Evolutionary conservation across 2,797 vertebrate genomes (phyloP), one percentile per base, ranked within the genome.

Genomic region (Sus cebifrons): DNA sequence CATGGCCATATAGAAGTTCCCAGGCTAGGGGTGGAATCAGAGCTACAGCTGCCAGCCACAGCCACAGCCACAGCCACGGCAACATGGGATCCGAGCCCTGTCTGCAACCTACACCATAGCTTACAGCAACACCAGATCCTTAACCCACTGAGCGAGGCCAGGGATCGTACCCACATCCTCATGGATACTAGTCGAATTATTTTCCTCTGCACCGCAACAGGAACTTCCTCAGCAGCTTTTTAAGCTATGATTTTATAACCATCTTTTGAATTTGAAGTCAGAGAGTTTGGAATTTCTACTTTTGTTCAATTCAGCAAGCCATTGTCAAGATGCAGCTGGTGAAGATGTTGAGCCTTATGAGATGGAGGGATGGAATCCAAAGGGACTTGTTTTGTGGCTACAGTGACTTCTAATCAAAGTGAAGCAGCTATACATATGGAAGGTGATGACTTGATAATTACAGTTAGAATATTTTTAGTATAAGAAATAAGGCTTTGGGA

Each of bases 251-350:
- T 60, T 92, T 94, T 85, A 89, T 73, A 67, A 83, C 79, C 11
- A 7, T 95, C 85, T 86, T 81, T 73, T 65, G 62, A 40, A 56
- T 32, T 36, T n/a, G 73, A 85, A 78, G 75, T 68, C 64, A n/a
- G 18, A 74, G 78, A 58, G 62, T 85, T 95, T 40, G 40, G 52
- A 91, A 68, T 93, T 94, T 3, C 17, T 91, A 0, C 78, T 49
- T 44, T 60, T 20, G 4, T 86, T 83, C 52, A 49, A 6, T 67
- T 88, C 58, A 15, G 9, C 68, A 44, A 91, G 49, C 67, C 58
- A 12, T 52, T 64, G 6, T 0, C 6, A 25, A 70, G 64, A 85
- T 10, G 32, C 23, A 44, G 13, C 7, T 23, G 25, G 8, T 3
- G 3, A 49, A 82, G 85, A 27, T 77, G 5, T 5, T 44, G 25